Base-by-base conservation (phyloP, 1,140 invertebrate species). In the Cydia splendana region DNA sequence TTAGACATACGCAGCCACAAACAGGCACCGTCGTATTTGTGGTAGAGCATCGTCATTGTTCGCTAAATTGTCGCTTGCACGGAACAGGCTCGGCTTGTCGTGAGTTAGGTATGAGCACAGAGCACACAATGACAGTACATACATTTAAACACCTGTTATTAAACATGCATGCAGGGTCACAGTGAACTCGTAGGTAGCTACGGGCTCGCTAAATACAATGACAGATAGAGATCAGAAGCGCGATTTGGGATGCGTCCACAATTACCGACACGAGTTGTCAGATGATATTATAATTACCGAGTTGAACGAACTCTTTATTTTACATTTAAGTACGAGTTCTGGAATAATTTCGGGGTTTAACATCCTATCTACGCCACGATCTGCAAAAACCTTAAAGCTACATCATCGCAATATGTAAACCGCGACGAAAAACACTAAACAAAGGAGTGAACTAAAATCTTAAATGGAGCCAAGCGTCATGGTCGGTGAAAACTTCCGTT, bases 101-200 rank as follows among this genome's bases (percentile, higher is more conserved):
- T 90, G 91, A 89, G 88, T 85, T 88, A 88, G 87, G 87, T 91
- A 89, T 82, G 87, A 88, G 84, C 84, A 84, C 84, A 88, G 86
- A 75, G 84, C 87, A 89, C 87, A 89, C 89, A 87, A 90, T 88
- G 84, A 88, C 87, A 87, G 73, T 85, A 85, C 88, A 86, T 90
- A 92, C 87, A 91, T 91, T 89, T 87, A 88, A 90, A 91, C 91
- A 92, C 91, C 89, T 92, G 91, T 92, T 92, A 91, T 91, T 92
- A 92, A 88, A 87, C 88, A 87, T 89, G 84, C 86, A 86, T 71
- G 67, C 85, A 87, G 88, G 87, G 88, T 90, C 91, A 91, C 87
- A 90, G 80, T 87, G 83, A 15, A 67, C 84, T 62, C 57, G 84
- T 87, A 87, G 80, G 80, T 87, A 88, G 85, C 79, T 81, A 77